Percentiles rank a stretch among this genome's conserved stretches.
phyloP scores from a whole-genome alignment of 2,797 vertebrate genomes.

The Epinephelus awoara region DNA sequence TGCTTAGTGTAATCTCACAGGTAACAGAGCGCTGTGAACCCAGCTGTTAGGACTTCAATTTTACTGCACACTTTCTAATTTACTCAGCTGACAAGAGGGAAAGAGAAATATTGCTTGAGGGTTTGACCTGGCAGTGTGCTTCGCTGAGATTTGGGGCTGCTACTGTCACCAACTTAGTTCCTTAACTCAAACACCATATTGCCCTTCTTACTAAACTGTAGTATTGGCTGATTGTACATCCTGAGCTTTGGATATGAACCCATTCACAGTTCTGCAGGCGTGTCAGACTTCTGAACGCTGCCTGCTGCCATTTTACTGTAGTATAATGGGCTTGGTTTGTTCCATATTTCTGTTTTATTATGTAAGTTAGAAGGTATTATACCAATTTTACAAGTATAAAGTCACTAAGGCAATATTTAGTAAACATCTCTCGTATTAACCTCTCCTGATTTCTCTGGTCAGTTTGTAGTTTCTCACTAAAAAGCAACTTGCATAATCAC shows the following conservation, averaged over 20 bases:
- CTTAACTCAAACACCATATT: conserved; percentile 67
- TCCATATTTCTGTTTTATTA: not conserved
- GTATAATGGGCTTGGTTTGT: conserved; percentile 8
- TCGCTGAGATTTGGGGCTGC: conserved; percentile 48
- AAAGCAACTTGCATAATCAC: not conserved
- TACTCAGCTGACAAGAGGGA: conserved; percentile 64
- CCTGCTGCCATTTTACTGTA: conserved; percentile 50
- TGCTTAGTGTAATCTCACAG: conserved; percentile 63
- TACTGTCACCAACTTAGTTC: conserved; percentile 63
- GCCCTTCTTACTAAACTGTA: conserved; percentile 30
- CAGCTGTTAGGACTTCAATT: conserved; percentile 64
- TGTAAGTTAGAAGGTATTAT: not conserved
- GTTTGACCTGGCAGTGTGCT: conserved; percentile 58
- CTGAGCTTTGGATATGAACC: conserved; percentile 32
- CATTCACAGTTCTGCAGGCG: conserved; percentile 22
- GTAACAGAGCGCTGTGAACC: conserved; percentile 53
- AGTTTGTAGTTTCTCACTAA: not conserved
- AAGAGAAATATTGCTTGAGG: conserved; percentile 55
- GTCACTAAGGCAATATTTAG: not conserved
- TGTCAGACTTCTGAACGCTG: conserved; percentile 8
- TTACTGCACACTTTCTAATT: conserved; percentile 69
- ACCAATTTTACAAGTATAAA: not conserved
- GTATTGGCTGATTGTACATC: conserved; percentile 45
- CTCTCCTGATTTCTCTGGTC: not conserved
- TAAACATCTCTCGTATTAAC: not conserved